Evolutionary conservation across 2,113 vertebrate genomes (phyloP).

Genomic region (Plecotus auritus): DNA sequence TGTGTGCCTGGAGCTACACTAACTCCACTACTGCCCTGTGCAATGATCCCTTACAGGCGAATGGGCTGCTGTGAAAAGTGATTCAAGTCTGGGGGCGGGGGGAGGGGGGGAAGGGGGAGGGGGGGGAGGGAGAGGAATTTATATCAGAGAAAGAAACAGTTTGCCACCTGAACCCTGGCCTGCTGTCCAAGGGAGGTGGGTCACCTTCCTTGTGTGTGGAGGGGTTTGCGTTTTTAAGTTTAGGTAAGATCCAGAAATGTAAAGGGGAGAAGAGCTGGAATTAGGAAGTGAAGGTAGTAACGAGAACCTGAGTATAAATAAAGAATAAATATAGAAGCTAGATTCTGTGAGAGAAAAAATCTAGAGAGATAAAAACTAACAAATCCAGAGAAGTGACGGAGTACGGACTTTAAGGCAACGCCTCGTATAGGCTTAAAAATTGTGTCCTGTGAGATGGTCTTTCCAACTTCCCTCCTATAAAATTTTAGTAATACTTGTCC

Average conservation of each 20-base stretch:
- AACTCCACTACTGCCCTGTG: constrained; percentile 16
- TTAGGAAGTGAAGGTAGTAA: not conserved
- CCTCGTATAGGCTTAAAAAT: not conserved
- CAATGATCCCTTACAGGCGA: constrained; percentile 15
- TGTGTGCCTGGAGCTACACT: constrained; percentile 23
- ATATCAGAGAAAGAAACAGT: not conserved
- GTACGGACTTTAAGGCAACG: not conserved
- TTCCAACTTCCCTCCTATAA: not conserved
- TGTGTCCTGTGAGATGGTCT: not conserved
- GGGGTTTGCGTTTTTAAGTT: not conserved
- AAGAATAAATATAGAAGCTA: not conserved
- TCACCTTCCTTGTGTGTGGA: not conserved
- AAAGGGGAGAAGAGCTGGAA: not conserved
- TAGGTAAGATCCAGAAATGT: not conserved
- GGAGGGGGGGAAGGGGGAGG: no score
- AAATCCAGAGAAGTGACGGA: not conserved
- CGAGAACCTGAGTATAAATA: not conserved
- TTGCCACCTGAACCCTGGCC: not conserved
- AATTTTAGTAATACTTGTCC: not conserved
- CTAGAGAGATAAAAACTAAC: not conserved
- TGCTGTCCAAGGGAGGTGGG: not conserved
- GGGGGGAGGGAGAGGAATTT: not conserved
- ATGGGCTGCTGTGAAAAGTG: constrained; percentile 18
- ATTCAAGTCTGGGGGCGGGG: not conserved
- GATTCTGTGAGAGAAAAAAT: not conserved